Conservation (phyloP, 2,888 invertebrate species). For the Polyommatus iphigenia region DNA sequence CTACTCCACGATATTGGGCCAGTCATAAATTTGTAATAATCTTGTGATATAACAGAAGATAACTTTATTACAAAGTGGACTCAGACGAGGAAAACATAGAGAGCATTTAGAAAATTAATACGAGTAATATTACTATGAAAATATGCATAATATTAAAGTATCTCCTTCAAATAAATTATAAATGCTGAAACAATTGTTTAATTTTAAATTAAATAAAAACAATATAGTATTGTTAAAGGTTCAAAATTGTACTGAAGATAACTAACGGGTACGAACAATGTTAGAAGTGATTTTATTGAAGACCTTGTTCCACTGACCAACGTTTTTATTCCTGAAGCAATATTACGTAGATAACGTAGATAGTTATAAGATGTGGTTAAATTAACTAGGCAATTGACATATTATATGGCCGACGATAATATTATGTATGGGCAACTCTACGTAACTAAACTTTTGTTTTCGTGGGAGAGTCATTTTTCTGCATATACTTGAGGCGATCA, state of each 20-base stretch:
- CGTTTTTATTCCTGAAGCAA: background rate
- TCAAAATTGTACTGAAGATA: background rate
- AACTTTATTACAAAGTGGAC: background rate
- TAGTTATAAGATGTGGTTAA: too few relatives aligned
- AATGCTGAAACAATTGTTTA: background rate
- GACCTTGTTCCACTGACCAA: background rate
- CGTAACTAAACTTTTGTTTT: too few relatives aligned
- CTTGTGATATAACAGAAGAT: background rate
- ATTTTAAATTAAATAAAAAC: background rate
- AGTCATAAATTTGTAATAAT: slow-evolving; percentile 9
- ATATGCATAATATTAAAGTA: too few relatives aligned
- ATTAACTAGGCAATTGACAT: too few relatives aligned
- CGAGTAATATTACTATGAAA: too few relatives aligned
- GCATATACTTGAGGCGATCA: too few relatives aligned
- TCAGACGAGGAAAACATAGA: background rate
- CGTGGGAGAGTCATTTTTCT: too few relatives aligned
- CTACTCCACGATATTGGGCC: background rate
- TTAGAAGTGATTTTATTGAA: background rate
- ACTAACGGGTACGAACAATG: background rate
- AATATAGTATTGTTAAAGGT: background rate
- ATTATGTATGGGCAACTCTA: too few relatives aligned
- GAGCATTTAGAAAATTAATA: background rate
- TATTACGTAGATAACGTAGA: background rate
- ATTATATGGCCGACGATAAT: too few relatives aligned
- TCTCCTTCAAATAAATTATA: background rate